phyloP scores from a whole-genome alignment of 2,888 invertebrate species.

The Laothoe populi region DNA sequence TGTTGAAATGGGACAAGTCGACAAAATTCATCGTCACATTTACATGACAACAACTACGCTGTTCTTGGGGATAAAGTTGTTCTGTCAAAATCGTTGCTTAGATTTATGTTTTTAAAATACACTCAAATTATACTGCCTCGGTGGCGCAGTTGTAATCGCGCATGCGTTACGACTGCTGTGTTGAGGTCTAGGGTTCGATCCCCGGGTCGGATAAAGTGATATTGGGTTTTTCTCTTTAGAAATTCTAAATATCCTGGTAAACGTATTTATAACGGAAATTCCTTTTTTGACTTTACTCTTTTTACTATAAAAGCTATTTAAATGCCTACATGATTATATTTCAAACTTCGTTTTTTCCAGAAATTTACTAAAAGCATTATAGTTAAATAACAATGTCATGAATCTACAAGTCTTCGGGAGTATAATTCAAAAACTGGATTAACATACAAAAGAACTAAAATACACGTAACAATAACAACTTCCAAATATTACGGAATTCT shows the following conservation, averaged over 20 bases:
- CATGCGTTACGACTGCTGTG: no score
- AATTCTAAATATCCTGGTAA: no score
- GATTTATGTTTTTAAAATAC: background rate
- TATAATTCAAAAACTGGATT: background rate
- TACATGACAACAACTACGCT: conserved; percentile 9
- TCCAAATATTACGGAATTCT: conserved; percentile 5
- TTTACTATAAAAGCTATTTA: no score
- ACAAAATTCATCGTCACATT: conserved; percentile 20
- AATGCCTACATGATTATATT: no score
- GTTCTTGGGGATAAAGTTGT: background rate
- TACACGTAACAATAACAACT: background rate
- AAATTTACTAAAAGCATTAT: background rate
- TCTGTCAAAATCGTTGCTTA: background rate
- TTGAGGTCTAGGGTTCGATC: no score
- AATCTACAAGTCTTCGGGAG: background rate
- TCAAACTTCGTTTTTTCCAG: background rate
- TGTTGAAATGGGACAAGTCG: background rate
- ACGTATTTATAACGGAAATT: no score
- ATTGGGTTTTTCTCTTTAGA: no score
- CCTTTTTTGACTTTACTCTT: no score
- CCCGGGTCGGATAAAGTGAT: no score
- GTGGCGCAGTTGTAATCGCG: no score
- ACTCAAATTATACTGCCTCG: no score
- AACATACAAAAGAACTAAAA: conserved; percentile 2
- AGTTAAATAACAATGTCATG: background rate